A percentile compares a stretch with the other conserved stretches of the same genome.
These are phyloP conservation scores for Rhizoglyphus robini DNA, from an alignment of 1,140 invertebrate genomes.

Conservation along the genomic window DNA sequence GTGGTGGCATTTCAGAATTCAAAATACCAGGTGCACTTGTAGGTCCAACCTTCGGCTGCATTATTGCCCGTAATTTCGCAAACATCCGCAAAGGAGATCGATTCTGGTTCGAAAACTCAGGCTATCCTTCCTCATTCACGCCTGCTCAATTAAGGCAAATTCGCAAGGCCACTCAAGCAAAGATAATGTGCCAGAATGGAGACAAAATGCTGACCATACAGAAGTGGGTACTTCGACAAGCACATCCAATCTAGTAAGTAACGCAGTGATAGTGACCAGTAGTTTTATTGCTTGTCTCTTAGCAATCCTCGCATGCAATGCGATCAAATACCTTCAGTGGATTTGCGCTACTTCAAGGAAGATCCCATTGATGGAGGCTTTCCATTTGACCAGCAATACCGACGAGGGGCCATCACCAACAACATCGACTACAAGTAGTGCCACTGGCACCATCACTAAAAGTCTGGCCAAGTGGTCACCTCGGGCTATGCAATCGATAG, in stretches of 20 bases:
- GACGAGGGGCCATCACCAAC: no score
- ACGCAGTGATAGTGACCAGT: constrained; percentile 12
- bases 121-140: constrained; percentile 24
- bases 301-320: constrained; percentile 26
- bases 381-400: background rate
- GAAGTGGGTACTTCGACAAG: constrained; percentile 29
- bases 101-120: constrained; percentile 28
- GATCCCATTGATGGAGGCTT: constrained; percentile 20
- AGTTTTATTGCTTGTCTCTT: background rate
- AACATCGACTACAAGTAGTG: no score
- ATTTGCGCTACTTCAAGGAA: constrained; percentile 25
- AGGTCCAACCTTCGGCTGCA: constrained; percentile 60
- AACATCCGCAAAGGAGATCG: constrained; percentile 48
- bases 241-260: constrained; percentile 28
- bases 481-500: no score
- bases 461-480: no score
- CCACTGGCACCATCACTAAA: no score
- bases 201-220: constrained; percentile 33
- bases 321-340: constrained; percentile 23
- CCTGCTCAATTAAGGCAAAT: constrained; percentile 31
- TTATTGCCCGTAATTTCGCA: constrained; percentile 43
- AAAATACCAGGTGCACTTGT: constrained; percentile 72
- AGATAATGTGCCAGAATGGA: constrained; percentile 33
- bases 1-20: constrained; percentile 61
- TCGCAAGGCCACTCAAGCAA: constrained; percentile 28